phyloP scores from a whole-genome alignment of 2,113 vertebrate genomes.

The Tauraco erythrolophus region DNA sequence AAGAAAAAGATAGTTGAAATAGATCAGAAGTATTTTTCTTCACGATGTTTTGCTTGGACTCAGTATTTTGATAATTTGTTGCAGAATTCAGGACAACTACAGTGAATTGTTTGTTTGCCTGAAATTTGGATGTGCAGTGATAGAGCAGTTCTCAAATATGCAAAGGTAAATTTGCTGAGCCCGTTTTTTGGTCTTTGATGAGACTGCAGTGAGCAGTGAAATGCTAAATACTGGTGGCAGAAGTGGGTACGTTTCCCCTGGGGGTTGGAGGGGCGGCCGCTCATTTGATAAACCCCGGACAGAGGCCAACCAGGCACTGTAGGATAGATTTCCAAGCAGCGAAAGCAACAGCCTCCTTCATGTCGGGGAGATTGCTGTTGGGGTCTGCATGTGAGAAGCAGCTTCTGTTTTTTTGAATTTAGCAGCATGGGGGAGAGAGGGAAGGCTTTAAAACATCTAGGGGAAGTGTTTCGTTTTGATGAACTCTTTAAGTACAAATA shows the following conservation, averaged over 20 bases:
- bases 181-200: background rate
- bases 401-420: background rate
- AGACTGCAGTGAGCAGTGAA: background rate
- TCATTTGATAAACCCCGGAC: background rate
- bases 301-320: background rate
- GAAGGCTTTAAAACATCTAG: background rate
- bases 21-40: background rate
- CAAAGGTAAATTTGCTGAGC: background rate
- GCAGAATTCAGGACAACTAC: background rate
- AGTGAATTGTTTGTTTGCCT: background rate
- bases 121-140: background rate
- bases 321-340: background rate
- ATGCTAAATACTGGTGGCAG: background rate
- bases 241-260: background rate
- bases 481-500: background rate
- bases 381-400: background rate
- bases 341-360: background rate
- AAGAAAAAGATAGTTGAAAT: constrained; percentile 5
- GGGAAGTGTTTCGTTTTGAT: background rate
- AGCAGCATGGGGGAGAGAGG: background rate
- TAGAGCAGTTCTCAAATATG: background rate
- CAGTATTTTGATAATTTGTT: background rate
- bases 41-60: background rate
- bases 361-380: background rate
- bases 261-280: background rate